A percentile compares a stretch with the other conserved stretches of the same genome.
These are phyloP conservation scores for Corvus moneduloides DNA, from an alignment of 2,113 vertebrate species.

Conservation along the genomic window DNA sequence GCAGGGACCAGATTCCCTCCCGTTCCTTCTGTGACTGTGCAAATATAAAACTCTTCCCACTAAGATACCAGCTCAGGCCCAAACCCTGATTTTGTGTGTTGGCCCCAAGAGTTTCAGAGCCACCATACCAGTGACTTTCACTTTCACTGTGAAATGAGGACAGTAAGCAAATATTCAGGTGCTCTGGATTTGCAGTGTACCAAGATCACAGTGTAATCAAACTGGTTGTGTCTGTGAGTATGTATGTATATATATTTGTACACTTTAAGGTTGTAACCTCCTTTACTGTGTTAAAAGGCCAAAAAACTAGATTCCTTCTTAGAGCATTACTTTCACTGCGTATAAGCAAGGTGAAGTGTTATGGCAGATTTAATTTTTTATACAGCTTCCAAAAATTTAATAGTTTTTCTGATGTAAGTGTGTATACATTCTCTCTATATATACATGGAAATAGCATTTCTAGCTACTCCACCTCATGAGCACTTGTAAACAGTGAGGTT, in stretches of 20 bases:
- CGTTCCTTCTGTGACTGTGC: neutral
- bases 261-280: neutral
- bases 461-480: slow-evolving; percentile 15
- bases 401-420: slow-evolving; percentile 42
- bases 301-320: slow-evolving; percentile 1
- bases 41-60: neutral
- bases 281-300: neutral
- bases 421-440: slow-evolving; percentile 40
- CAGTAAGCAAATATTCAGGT: neutral
- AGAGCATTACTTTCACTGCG: slow-evolving; percentile 27
- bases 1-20: neutral
- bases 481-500: slow-evolving; percentile 32
- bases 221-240: neutral
- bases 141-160: neutral
- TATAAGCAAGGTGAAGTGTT: slow-evolving; percentile 43
- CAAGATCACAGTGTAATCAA: neutral
- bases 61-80: neutral
- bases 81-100: neutral
- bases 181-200: neutral
- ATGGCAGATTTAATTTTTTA: slow-evolving; percentile 29
- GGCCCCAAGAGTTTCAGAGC: neutral
- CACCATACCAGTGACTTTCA: neutral
- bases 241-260: neutral
- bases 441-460: neutral
- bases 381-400: slow-evolving; percentile 9